phyloP scores from a whole-genome alignment of 2,888 invertebrate species.

The Conomelus anceps region DNA sequence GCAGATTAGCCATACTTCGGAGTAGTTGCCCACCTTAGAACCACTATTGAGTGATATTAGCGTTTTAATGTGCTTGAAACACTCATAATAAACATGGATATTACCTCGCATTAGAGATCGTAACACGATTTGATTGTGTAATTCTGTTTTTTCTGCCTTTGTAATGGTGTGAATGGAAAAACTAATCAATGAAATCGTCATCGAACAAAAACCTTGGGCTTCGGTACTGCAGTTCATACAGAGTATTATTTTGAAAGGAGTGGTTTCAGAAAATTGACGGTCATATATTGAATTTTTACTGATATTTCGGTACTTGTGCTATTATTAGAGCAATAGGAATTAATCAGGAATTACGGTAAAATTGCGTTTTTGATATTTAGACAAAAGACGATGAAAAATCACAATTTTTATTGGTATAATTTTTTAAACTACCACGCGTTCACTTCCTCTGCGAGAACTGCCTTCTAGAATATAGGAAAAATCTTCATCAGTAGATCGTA shows the following conservation, averaged over 20 bases:
- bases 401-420: too few species aligned
- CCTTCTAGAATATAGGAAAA: too few species aligned
- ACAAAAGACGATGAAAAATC: too few species aligned
- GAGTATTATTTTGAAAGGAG: background rate
- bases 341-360: too few species aligned
- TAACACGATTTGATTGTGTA: background rate
- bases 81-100: background rate
- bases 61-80: background rate
- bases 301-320: too few species aligned
- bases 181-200: background rate
- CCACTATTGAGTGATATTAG: background rate
- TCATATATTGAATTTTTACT: too few species aligned
- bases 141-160: background rate
- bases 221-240: background rate
- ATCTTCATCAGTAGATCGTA: too few species aligned
- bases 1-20: background rate
- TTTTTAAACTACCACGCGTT: too few species aligned
- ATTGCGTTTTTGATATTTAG: too few species aligned
- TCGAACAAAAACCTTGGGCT: background rate
- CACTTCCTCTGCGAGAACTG: too few species aligned
- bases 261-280: background rate
- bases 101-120: background rate
- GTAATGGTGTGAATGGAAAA: background rate
- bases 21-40: background rate
- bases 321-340: too few species aligned